Base-by-base conservation (phyloP, 2,113 vertebrate genomes). In the Engraulis encrasicolus region DNA sequence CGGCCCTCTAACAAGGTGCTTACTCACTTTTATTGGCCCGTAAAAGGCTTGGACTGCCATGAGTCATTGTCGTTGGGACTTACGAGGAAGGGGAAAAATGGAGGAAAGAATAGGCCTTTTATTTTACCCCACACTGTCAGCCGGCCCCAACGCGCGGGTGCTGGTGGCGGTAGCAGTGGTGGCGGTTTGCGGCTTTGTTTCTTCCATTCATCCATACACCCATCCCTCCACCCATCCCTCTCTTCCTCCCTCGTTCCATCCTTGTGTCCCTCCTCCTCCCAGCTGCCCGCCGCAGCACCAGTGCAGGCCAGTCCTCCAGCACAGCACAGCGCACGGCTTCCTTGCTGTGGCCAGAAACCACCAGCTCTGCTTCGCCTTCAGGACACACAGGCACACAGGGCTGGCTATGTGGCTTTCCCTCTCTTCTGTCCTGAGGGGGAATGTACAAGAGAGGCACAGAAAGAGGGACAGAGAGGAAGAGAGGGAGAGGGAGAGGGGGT, bases 161-260 rank as follows among this genome's bases (percentile, higher is more conserved):
- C 90, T 88, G 88, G 92, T 74, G 61, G 61, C 11, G 86, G 88
- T 87, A 88, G 91, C 87, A 88, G 92, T 89, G 87, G 88, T 87
- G 89, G 91, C 87, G 88, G 92, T 85, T 91, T 93, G 91, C 87
- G 93, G 93, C 90, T n/a, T 82, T 85, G 86, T 88, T 90, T 85
- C 85, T 89, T 88, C 5, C 50, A 88, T 86, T 88, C 86, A 86
- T 77, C 84, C 85, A 82, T 78, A 61, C 83, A 52, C 89, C 61
- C 50, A 80, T 86, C 85, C 85, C 81, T 85, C 80, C 82, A 81
- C 80, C 74, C 20, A 78, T 45, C 40, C 40, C 3, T 66, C 27
- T 78, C 36, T 37, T 54, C 52, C 52, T 54, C 14, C 17, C 52
- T 54, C 52, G 48, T 36, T 85, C 78, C 49, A 40, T 58, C 87